A percentile compares a stretch with the other conserved stretches of the same genome.
phyloP scores from a whole-genome alignment of 2,113 vertebrate genomes.

The Gymnobelideus leadbeateri region DNA sequence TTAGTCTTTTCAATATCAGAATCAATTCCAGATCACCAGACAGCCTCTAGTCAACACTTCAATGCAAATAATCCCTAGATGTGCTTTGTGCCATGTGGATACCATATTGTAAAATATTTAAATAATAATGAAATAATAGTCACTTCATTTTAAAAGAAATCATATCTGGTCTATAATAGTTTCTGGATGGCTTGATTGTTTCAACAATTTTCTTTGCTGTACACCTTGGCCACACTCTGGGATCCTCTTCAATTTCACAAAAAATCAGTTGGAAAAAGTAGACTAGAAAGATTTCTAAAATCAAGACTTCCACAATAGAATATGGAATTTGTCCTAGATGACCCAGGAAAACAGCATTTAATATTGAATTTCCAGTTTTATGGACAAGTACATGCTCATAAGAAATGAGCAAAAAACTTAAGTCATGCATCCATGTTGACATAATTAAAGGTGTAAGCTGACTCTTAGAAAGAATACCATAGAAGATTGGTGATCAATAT shows the following conservation, averaged over 20 bases:
- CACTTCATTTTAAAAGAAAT: background rate
- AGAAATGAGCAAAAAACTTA: background rate
- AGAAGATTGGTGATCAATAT: background rate
- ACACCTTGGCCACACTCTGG: background rate
- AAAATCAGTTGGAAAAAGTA: background rate
- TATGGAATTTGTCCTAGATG: background rate
- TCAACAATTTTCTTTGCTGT: background rate
- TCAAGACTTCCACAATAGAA: background rate
- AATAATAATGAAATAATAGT: background rate
- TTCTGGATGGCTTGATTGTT: background rate
- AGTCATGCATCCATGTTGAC: background rate
- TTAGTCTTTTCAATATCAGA: background rate
- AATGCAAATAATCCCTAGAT: background rate
- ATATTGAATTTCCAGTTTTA: background rate
- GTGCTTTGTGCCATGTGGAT: background rate
- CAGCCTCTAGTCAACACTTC: background rate
- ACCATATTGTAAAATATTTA: background rate
- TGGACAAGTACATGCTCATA: background rate
- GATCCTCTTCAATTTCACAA: background rate
- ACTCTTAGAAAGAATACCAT: background rate
- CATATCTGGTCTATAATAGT: background rate
- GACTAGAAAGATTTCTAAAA: background rate
- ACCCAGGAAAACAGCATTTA: background rate
- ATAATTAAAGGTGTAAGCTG: background rate
- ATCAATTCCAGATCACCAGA: background rate